Evolutionary conservation across 2,113 vertebrate species (phyloP), one percentile per base, ranked within the genome.

Genomic region (Tursiops truncatus): DNA sequence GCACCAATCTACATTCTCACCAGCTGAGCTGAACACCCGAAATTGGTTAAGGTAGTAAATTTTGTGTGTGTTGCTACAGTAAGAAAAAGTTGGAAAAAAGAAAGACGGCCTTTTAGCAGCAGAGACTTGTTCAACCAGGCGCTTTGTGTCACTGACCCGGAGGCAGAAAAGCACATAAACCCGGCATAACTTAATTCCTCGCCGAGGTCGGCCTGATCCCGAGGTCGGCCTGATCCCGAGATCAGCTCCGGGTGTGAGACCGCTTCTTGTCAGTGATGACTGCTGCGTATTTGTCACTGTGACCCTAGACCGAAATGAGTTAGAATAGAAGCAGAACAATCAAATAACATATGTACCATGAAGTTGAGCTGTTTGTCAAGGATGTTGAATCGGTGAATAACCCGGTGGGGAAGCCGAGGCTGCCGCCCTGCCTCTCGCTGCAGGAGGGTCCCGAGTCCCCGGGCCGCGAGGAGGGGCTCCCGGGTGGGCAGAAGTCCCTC

Each of bases 281-380:
- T 2, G 10, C 3, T 21, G 4, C 18, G 5, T 13, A 6, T 25
- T 18, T 26, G 56, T 31, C 53, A 31, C 2, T 0, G 3, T 33
- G 70, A 5, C 44, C 18, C 1, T 31, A 2, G 12, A 53, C 2
- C 3, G 4, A 17, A 56, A 44, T 3, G 23, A 2, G 1, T 33
- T 25, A 63, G 92, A 36, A 74, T 31, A 63, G 92, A 36, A 80
- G 44, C 11, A 74, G 33, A 36, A 23, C 28, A 63, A 12, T 28
- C 20, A 17, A 20, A 36, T 18, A 13, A 20, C 0, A 1, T 12
- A 4, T 11, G 6, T 1, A 5, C 9, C 21, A 2, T 9, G 38
- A 6, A 70, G 44, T 26, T 3, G 17, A 82, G 77, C 14, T 12
- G 8, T 23, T 18, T 67, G 44, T 20, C 73, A 38, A 25, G 65